phyloP scores from a whole-genome alignment of 1,140 invertebrate genomes.

The Drosophila ogumai region DNA sequence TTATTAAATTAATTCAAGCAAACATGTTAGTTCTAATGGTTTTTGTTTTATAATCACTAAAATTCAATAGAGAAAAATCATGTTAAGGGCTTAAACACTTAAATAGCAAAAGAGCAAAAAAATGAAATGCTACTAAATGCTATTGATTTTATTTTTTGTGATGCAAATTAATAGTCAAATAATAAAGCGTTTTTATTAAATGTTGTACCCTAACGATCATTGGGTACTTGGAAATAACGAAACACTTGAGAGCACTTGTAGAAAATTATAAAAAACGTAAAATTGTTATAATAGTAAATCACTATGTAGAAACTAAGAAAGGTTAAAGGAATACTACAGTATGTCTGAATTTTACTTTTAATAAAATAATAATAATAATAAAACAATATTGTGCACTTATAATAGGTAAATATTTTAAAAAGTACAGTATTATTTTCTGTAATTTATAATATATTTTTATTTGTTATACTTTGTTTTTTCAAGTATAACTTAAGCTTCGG shows the following conservation, averaged over 20 bases:
- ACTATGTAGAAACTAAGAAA: too few species aligned
- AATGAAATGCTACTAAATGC: background rate
- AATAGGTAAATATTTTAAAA: too few species aligned
- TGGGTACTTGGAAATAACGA: background rate
- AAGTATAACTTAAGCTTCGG: slow-evolving; percentile 1
- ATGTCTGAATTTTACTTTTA: too few species aligned
- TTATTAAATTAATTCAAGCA: slow-evolving; percentile 14
- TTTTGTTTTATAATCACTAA: slow-evolving; percentile 9
- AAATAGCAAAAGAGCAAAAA: slow-evolving; percentile 1
- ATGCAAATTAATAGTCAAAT: slow-evolving; percentile 26
- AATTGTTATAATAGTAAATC: too few species aligned
- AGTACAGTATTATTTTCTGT: too few species aligned
- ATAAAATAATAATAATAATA: too few species aligned
- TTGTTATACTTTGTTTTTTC: background rate
- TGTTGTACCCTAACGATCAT: slow-evolving; percentile 6
- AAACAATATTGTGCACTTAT: too few species aligned
- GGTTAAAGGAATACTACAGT: too few species aligned
- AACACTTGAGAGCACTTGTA: background rate
- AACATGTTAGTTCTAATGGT: background rate
- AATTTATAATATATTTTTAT: too few species aligned
- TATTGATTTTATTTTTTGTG: slow-evolving; percentile 10
- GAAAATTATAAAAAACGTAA: background rate
- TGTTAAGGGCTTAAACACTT: slow-evolving; percentile 5
- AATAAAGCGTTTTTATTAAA: slow-evolving; percentile 28
- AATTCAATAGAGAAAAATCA: background rate